Base-by-base conservation (phyloP, 2,113 vertebrate genomes). In the Excalfactoria chinensis region DNA sequence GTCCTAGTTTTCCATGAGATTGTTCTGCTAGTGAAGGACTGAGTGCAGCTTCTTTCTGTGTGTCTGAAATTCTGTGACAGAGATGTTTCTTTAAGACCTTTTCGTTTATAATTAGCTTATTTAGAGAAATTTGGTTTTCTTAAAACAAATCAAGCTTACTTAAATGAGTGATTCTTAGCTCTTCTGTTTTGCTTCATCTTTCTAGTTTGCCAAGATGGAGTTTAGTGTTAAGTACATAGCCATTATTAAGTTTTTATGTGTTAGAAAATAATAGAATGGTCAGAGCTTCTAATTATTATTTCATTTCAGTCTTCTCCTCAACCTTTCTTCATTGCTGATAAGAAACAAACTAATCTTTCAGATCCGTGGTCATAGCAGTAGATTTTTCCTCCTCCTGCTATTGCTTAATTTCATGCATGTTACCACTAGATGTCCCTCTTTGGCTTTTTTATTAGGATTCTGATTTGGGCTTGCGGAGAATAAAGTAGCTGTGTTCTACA, bases 351-450 rank as follows among this genome's bases (percentile, higher is more conserved):
- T 4, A 26, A 85, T 58, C 28, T 44, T 37, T 72, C 28, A 5
- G 12, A 68, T 59, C 37, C 32, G 0, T 17, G 48, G 85, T 10
- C 26, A 37, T 21, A 59, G 59, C 35, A 83, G 19, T 11, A 46
- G 55, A 64, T 28, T 84, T 80, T 88, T 49, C 13, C 19, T 68
- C 26, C 19, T 68, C 23, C 53, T 9, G 16, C 35, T 72, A 10
- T 1, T 23, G 66, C 37, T 84, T 67, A 76, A 46, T 96, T 91
- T 93, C 46, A 51, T 93, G 49, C 21, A 1, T 37, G 77, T n/a
- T 88, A 70, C 98, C 98, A 96, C 98, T 98, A 98, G 98, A 96
- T 98, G 98, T 97, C 97, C 96, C 97, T 97, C 90, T 97, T 97
- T 86, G 96, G 97, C 98, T 98, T 98, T 97, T 96, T 94, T 96